Base-by-base conservation (phyloP, 2,797 vertebrate genomes). In the Lepus oiostolus region DNA sequence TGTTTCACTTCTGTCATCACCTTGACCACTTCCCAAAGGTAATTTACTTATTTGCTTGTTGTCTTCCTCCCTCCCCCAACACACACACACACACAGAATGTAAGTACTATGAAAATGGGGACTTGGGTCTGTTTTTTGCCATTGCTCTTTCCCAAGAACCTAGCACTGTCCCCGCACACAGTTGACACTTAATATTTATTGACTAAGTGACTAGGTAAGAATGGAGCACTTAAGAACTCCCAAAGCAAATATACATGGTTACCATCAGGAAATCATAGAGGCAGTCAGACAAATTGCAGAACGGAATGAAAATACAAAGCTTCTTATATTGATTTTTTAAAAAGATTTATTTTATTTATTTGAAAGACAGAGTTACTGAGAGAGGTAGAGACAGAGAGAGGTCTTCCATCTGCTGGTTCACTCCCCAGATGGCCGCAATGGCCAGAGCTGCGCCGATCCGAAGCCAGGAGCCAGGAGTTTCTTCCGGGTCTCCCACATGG, bases 11-110 rank as follows among this genome's bases (percentile, higher is more conserved):
- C 26, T 22, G 22, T 63, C 77, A 24, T 85, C 16, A 21, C 68
- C 30, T 38, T 83, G 32, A n/a, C 19, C 35, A n/a, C 82, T 32
- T 88, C 71, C 62, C 70, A 65, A 52, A 84, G 79, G 38, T n/a
- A 30, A 88, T 65, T 70, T 86, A 4, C 35, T 32, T 84, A 22
- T 70, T 71, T 96, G 16, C n/a, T 90, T 72, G 13, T 70, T 93
- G 8, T 89, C 76, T 84, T 2, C 72, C 30, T 91, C 82, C 24
- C 22, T 19, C 19, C 26, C n/a, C 47, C 5, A 32, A 28, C 21
- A 3, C 12, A n/a, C 11, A 52, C 28, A 17, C 54, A 58, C 54
- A 58, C 54, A 58, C 17, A 21, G 47, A 77, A 71, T 52, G 7
- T 75, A 85, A 72, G 35, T 42, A 16, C 35, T 68, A 38, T 84